phyloP scores from a whole-genome alignment of 2,888 invertebrate species.

The Clostera curtula region DNA sequence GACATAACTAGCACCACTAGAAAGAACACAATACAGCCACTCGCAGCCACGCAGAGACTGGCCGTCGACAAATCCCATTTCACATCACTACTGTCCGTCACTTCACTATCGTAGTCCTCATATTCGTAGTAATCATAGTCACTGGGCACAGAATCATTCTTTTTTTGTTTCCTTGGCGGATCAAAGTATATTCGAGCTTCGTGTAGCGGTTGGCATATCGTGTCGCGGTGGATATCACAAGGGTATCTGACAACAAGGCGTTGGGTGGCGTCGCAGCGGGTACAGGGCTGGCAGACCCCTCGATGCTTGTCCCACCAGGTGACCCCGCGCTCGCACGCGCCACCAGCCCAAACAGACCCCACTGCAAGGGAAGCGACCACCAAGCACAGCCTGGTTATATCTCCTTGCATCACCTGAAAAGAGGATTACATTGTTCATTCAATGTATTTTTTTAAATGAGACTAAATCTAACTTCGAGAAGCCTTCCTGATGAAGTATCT shows the following conservation, averaged over 20 bases:
- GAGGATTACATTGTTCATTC: conserved; percentile 1
- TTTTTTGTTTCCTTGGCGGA: conserved; percentile 33
- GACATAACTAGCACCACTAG: conserved; percentile 84
- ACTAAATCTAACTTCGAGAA: too few relatives aligned
- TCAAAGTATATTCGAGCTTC: conserved; percentile 78
- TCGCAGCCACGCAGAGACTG: conserved; percentile 81
- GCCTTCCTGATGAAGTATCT: too few relatives aligned
- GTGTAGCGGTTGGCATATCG: conserved; percentile 81
- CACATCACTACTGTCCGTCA: conserved; percentile 46
- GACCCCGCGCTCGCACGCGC: conserved; percentile 68
- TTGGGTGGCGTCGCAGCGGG: conserved; percentile 76
- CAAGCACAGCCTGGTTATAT: conserved; percentile 52
- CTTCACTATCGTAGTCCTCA: conserved; percentile 59
- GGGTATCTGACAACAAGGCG: conserved; percentile 80
- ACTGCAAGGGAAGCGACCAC: conserved; percentile 57
- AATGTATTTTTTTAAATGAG: not conserved
- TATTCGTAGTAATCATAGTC: conserved; percentile 62
- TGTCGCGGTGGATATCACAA: conserved; percentile 84
- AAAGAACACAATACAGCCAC: conserved; percentile 87
- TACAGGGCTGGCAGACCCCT: conserved; percentile 81
- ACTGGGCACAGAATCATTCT: conserved; percentile 38
- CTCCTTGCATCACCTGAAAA: conserved; percentile 67
- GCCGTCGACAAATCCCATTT: conserved; percentile 85
- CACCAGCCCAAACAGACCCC: conserved; percentile 40
- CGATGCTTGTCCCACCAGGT: conserved; percentile 82